Base-by-base conservation (phyloP, 2,113 vertebrate genomes). In the Saguinus midas region DNA sequence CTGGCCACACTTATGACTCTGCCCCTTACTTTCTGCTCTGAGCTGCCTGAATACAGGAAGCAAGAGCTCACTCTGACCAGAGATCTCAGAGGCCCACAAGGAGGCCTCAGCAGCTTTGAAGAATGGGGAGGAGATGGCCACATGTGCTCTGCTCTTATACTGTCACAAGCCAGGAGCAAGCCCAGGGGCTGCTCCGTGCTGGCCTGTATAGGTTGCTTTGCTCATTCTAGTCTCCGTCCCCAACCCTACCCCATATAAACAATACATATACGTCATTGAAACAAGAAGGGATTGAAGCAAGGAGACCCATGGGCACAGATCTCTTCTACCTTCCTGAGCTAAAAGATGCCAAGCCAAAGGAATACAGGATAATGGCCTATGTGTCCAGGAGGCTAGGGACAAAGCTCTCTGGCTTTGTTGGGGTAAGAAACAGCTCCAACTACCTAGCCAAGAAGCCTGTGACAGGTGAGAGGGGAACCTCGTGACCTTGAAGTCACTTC, bases 251-350 rank as follows among this genome's bases (percentile, higher is more conserved):
- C 72, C 55, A 52, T 64, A 83, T 75, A 82, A 90, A 89, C 61
- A 92, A 23, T 45, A 73, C 25, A 55, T 87, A 92, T n/a, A 43
- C n/a, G 89, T 89, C 72, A 88, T 50, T 29, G 20, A 79, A 89
- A 97, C 61, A 85, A 72, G 72, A 40, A 29, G 64, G 61, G 84
- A 25, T 43, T 79, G 32, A 70, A 97, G 81, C 73, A 57, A 78
- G 37, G 57, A 92, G 43, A 84, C 45, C 57, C n/a, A 9, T 1
- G 12, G 79, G 89, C 85, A 81, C 70, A 92, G 88, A 78, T 23
- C 23, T 76, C 55, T 10, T 79, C 68, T 68, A 73, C 50, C 58
- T 85, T 89, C 61, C 72, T 45, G 72, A 96, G 80, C 66, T 52
- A 20, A 52, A 52, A 92, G 75, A 75, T 32, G 2, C 93, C 32